Conservation (phyloP, 2,113 vertebrate species). For the Sturnira hondurensis region DNA sequence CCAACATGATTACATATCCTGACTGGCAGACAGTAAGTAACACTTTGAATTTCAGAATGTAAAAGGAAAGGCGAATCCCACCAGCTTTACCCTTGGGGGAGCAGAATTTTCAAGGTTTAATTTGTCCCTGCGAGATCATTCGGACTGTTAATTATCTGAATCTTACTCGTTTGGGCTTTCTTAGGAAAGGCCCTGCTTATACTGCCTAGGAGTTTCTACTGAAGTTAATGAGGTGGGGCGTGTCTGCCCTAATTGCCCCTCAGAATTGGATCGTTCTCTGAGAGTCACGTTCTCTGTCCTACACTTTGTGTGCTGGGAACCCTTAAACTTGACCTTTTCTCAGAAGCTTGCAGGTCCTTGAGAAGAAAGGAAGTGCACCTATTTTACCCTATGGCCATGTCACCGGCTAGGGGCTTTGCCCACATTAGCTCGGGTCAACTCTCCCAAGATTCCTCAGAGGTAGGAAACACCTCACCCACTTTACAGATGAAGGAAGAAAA, state of each 20-base stretch:
- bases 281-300: not conserved
- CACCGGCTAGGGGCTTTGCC: not conserved
- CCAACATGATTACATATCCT: not conserved
- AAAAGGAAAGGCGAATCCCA: slow-evolving; percentile 1
- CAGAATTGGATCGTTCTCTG: not conserved
- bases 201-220: not conserved
- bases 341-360: not conserved
- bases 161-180: not conserved
- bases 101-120: not conserved
- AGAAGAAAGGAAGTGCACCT: not conserved
- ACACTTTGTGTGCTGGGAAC: not conserved
- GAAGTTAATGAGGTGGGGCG: not conserved
- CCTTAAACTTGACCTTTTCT: not conserved
- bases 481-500: not conserved
- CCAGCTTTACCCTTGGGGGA: not conserved
- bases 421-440: not conserved
- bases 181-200: not conserved
- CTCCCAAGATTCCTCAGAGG: not conserved
- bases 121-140: slow-evolving; percentile 12
- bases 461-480: not conserved
- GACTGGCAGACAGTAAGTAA: not conserved
- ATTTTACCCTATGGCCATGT: not conserved
- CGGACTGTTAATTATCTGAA: slow-evolving; percentile 29
- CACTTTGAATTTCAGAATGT: slow-evolving; percentile 7
- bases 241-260: not conserved